phyloP scores from a whole-genome alignment of 2,888 invertebrate genomes.

The Epinotia demarniana region DNA sequence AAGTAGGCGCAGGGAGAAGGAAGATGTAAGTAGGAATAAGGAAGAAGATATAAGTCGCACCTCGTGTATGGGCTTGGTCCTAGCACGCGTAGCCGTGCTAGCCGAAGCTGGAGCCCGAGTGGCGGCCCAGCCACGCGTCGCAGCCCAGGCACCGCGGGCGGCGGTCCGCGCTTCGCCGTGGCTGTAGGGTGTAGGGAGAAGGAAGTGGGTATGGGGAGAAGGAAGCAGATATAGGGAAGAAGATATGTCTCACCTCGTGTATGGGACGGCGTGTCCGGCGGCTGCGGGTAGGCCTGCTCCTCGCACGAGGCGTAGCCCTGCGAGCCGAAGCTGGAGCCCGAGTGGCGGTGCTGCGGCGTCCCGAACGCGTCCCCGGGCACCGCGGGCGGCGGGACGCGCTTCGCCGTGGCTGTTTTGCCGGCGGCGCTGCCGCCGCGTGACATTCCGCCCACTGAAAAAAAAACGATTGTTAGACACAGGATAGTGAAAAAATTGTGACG shows the following conservation, averaged over 20 bases:
- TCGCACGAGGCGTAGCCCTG: constrained; percentile 91
- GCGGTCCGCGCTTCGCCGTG: constrained; percentile 96
- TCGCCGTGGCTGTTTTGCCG: constrained; percentile 92
- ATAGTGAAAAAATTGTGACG: too few relatives aligned
- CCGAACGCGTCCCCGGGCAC: constrained; percentile 90
- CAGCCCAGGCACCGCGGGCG: constrained; percentile 93
- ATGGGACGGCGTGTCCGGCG: constrained; percentile 85
- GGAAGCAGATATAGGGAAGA: background rate
- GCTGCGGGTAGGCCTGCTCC: constrained; percentile 88
- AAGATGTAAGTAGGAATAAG: too few relatives aligned
- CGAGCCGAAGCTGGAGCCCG: constrained; percentile 91
- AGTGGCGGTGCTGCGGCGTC: constrained; percentile 87
- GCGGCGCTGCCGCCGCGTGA: constrained; percentile 89
- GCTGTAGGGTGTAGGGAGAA: constrained; percentile 75
- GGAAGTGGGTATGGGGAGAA: background rate
- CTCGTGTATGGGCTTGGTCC: too few relatives aligned
- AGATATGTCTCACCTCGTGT: constrained; percentile 76
- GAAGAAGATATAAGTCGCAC: too few relatives aligned
- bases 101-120: constrained; percentile 87
- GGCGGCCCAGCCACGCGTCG: constrained; percentile 89
- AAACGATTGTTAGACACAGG: background rate
- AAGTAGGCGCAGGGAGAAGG: too few relatives aligned
- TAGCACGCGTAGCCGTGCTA: background rate
- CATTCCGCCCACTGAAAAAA: constrained; percentile 93
- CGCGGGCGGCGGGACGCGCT: constrained; percentile 95